These are phyloP conservation scores for Lanistes nyassanus DNA, from an alignment of 1,140 invertebrate species.

Conservation along the genomic window DNA sequence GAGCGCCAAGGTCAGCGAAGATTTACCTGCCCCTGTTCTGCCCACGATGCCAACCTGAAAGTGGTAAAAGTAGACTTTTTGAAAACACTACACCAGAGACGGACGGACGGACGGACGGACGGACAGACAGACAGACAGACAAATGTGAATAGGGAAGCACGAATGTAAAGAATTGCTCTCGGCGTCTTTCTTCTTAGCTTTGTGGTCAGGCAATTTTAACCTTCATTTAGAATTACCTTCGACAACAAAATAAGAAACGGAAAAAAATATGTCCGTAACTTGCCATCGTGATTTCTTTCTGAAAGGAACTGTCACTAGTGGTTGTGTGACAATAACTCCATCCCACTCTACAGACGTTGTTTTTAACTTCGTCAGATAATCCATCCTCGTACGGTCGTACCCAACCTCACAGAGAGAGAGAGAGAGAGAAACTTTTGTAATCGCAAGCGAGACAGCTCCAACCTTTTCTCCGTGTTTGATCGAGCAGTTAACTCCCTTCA, in stretches of 20 bases:
- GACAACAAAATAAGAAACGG: no score
- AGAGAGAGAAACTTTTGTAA: background rate
- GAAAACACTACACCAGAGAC: no score
- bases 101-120: no score
- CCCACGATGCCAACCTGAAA: no score
- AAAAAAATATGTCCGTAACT: background rate
- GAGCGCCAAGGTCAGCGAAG: no score
- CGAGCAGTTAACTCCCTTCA: slow-evolving; percentile 43
- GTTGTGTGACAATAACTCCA: background rate
- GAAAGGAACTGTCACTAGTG: background rate
- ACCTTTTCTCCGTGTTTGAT: slow-evolving; percentile 69
- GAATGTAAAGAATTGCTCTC: no score
- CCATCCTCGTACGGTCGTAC: no score
- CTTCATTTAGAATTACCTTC: no score
- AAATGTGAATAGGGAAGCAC: background rate
- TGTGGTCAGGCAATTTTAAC: no score
- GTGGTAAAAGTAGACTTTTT: no score
- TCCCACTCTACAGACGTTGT: background rate
- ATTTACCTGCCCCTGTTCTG: no score
- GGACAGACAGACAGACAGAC: background rate
- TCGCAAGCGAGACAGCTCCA: background rate
- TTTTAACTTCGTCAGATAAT: background rate
- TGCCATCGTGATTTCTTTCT: background rate
- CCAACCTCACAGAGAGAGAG: background rate
- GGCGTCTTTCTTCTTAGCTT: no score